These are phyloP conservation scores for Hydra vulgaris DNA, from an alignment of 30 jellyfish, hydroid and myxozoan species.

Conservation along the genomic window DNA sequence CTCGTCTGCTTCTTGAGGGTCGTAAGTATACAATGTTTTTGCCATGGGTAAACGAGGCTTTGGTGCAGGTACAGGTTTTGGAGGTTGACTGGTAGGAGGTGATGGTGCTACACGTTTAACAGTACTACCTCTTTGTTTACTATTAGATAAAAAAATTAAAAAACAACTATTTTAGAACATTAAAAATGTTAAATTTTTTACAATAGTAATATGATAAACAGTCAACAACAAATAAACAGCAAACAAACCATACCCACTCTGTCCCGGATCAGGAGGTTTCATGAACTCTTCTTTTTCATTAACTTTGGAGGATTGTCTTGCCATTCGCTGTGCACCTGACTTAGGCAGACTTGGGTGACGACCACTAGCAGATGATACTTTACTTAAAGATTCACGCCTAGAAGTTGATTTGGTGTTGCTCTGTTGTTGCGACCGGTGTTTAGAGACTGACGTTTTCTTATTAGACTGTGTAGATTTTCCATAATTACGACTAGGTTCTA, in stretches of 20 bases:
- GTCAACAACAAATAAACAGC: too few relatives aligned
- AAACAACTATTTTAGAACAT: background rate
- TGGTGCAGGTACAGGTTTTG: constrained; percentile 85
- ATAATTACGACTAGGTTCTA: constrained; percentile 60
- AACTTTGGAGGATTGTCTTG: constrained; percentile 42
- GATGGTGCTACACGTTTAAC: constrained; percentile 55
- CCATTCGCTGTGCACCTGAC: constrained; percentile 79
- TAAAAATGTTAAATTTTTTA: too few relatives aligned
- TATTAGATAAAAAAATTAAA: constrained; percentile 19
- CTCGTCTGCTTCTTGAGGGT: constrained; percentile 98
- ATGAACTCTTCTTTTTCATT: constrained; percentile 53
- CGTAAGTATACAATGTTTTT: constrained; percentile 64
- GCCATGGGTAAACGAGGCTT: constrained; percentile 80
- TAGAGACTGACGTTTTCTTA: background rate
- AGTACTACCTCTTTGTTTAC: constrained; percentile 49
- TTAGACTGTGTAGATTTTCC: constrained; percentile 13
- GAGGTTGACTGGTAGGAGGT: constrained; percentile 72
- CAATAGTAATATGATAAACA: too few relatives aligned
- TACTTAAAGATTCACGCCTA: constrained; percentile 61
- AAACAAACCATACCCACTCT: constrained; percentile 65
- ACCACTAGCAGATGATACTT: constrained; percentile 40
- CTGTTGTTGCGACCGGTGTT: constrained; percentile 3
- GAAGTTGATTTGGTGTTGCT: background rate
- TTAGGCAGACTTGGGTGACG: constrained; percentile 76
- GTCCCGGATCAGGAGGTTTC: constrained; percentile 96